phyloP scores from a whole-genome alignment of 2,113 vertebrate genomes.

The Cyanoliseus patagonus region DNA sequence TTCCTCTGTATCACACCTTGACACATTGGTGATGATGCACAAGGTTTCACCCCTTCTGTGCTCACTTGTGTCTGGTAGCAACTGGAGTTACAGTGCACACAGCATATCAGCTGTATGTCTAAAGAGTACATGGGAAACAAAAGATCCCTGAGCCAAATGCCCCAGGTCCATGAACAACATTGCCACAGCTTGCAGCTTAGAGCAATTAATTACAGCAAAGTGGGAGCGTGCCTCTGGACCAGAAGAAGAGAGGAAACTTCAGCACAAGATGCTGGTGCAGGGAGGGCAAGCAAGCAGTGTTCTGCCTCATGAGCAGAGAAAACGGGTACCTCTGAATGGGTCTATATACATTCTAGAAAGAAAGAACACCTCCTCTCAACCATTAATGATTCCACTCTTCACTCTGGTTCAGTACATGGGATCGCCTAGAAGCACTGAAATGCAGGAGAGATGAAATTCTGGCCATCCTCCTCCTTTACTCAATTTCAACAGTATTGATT shows the following conservation, averaged over 20 bases:
- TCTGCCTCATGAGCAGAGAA: background rate
- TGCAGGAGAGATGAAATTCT: background rate
- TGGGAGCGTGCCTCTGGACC: rapidly evolving
- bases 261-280: background rate
- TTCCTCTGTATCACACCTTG: background rate
- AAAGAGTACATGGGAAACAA: background rate
- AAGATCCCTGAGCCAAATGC: background rate
- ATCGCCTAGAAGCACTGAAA: background rate
- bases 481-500: background rate
- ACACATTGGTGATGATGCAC: background rate
- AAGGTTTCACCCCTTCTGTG: background rate
- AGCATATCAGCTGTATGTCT: background rate
- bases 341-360: background rate
- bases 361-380: rapidly evolving
- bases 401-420: background rate
- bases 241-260: background rate
- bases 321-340: background rate
- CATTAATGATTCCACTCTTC: background rate
- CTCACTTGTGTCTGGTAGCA: rapidly evolving
- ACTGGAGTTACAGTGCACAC: background rate
- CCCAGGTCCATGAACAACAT: rapidly evolving
- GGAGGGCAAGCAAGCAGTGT: background rate
- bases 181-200: background rate
- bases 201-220: background rate
- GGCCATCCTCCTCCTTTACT: background rate